Base-by-base conservation (phyloP, 2,888 invertebrate genomes). In the Cephalotes varians region DNA sequence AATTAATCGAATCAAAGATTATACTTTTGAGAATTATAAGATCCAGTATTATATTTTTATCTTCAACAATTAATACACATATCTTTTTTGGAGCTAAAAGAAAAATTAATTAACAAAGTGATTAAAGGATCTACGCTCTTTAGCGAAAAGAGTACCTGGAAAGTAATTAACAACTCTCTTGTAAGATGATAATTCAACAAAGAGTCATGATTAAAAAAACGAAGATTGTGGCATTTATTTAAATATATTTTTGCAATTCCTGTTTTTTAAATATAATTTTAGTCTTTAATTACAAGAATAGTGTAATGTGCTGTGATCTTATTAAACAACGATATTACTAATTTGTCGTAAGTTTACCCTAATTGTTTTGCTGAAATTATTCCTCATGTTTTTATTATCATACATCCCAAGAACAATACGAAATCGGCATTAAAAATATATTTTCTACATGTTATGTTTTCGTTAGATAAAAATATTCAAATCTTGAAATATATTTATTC, bases 81-180 rank as follows among this genome's bases (percentile, higher is more conserved):
- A 9, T 72, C n/a, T 47, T 34, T 49, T 54, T 28, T 15, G 15
- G 6, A 34, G 15, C 15, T 54, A 37, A 6, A 58, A 25, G 34
- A 21, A 34, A 58, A 56, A 79, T 79, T 77, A 65, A 65, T 28
- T 40, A 65, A 65, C 25, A 7, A 21, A 65, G 40, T 1, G n/a
- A 64, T 64, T 44, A 44, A 77, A 25, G 3, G 25, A 49, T 47
- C 15, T 28, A 47, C 21, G 12, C 1, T 65, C 7, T 51, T 67
- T 47, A 69, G 18, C 10, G 18, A 6, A 54, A 37, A 49, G 1
- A 12, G 28, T 18, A 10, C 10, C n/a, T 15, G 31, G 34, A 47
- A 51, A 67, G 47, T 56, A 67, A 69, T 44, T 67, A 77, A 49
- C 1, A 74, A 40, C 2, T 47, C 4, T 56, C 21, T n/a, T 56